These are phyloP conservation scores for Heterocephalus glaber DNA, from an alignment of 2,113 vertebrate genomes.

Conservation along the genomic window DNA sequence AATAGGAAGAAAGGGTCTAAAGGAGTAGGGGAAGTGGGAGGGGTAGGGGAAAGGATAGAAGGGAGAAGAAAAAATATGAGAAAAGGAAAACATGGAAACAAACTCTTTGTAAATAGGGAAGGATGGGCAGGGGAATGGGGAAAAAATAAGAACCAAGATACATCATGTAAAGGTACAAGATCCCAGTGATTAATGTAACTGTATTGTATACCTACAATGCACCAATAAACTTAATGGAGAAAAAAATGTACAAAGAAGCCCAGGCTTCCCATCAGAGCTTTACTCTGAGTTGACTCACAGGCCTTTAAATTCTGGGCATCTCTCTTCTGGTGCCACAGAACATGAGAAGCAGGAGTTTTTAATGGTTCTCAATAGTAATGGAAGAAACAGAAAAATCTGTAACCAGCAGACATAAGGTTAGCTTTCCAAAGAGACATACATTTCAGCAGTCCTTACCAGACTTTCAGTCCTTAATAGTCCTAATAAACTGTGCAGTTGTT, in stretches of 20 bases:
- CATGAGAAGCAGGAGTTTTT: not conserved
- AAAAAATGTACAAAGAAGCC: not conserved
- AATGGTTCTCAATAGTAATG: not conserved
- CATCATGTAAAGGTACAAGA: no score
- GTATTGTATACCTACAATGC: no score
- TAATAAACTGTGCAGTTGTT: not conserved
- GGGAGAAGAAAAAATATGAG: no score
- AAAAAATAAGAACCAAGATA: no score
- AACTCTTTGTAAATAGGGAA: no score
- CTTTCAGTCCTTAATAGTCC: not conserved
- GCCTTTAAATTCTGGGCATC: not conserved
- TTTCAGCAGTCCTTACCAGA: not conserved
- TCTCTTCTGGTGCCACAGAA: slow-evolving; percentile 22
- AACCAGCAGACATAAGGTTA: not conserved
- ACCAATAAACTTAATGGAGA: no score
- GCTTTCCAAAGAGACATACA: not conserved
- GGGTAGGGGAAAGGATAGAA: no score
- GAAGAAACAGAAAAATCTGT: slow-evolving; percentile 28
- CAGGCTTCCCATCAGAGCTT: not conserved
- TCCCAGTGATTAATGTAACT: no score
- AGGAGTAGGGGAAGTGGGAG: no score
- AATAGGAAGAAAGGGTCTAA: no score
- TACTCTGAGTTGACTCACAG: not conserved
- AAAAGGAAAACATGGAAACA: no score
- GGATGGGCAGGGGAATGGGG: no score